Evolutionary conservation across 2,888 invertebrate genomes (phyloP).

Genomic region (Catocala nupta): DNA sequence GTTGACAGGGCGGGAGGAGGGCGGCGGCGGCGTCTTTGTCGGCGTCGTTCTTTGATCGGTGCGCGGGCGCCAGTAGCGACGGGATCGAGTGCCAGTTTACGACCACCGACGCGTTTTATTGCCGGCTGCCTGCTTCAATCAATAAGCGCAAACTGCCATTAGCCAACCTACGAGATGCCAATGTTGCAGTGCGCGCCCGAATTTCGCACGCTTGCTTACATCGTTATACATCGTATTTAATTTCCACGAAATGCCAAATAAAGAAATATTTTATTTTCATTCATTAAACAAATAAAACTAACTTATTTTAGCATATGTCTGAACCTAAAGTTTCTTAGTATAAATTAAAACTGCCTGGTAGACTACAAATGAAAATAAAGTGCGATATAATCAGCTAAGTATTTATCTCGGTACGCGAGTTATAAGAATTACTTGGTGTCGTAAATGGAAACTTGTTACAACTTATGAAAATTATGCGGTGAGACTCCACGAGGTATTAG

Average conservation of each 20-base stretch:
- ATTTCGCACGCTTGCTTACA: conserved; percentile 58
- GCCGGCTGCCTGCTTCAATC: conserved; percentile 75
- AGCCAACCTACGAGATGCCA: conserved; percentile 61
- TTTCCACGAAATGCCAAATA: conserved; percentile 25
- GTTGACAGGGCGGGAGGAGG: conserved; percentile 79
- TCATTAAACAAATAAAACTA: conserved; percentile 14
- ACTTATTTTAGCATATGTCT: not conserved
- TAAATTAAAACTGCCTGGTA: no score
- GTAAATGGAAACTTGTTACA: conserved; percentile 40
- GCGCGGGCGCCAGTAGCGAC: conserved; percentile 77
- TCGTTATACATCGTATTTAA: conserved; percentile 50
- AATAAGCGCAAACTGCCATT: conserved; percentile 71
- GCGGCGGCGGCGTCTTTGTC: conserved; percentile 75
- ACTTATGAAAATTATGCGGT: conserved; percentile 40
- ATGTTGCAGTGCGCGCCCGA: conserved; percentile 50
- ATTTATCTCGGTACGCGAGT: conserved; percentile 22
- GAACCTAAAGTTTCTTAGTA: no score
- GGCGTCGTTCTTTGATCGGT: conserved; percentile 76
- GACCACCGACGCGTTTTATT: conserved; percentile 80
- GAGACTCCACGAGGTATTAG: conserved; percentile 17
- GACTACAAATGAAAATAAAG: conserved; percentile 27
- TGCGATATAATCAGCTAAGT: conserved; percentile 12
- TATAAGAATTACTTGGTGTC: conserved; percentile 32
- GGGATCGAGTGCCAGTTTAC: conserved; percentile 81
- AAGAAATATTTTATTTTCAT: conserved; percentile 15